phyloP scores from a whole-genome alignment of 2,888 invertebrate species.

The Caenorhabditis auriculariae region DNA sequence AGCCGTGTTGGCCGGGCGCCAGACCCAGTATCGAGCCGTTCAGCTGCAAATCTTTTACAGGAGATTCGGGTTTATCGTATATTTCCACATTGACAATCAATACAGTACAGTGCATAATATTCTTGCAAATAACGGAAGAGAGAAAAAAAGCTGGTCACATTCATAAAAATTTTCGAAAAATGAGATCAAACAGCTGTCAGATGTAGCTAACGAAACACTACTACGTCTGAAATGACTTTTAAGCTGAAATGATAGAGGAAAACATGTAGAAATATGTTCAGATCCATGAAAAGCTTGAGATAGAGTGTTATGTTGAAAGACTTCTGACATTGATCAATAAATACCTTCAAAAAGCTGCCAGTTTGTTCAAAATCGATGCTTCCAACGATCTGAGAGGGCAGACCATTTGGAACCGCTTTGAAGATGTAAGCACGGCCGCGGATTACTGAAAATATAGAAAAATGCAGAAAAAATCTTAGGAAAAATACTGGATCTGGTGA shows the following conservation, averaged over 20 bases:
- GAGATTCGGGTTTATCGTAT: not conserved
- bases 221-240: too few species aligned
- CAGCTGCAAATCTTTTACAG: slow-evolving; percentile 33
- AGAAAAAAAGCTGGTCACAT: too few species aligned
- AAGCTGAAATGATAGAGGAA: slow-evolving; percentile 1
- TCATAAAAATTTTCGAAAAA: not conserved
- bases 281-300: not conserved
- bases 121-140: too few species aligned
- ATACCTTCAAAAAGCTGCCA: slow-evolving; percentile 33
- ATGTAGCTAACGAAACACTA: not conserved
- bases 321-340: not conserved
- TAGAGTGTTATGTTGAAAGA: not conserved
- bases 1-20: slow-evolving; percentile 56
- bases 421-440: slow-evolving; percentile 41
- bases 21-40: slow-evolving; percentile 52
- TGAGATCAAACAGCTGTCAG: not conserved
- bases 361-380: slow-evolving; percentile 42
- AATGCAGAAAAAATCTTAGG: too few species aligned
- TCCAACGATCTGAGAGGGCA: slow-evolving; percentile 35
- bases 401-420: slow-evolving; percentile 28
- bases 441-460: slow-evolving; percentile 25
- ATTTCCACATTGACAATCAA: too few species aligned
- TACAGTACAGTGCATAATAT: too few species aligned
- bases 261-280: not conserved
- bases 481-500: too few species aligned